Conservation (phyloP, 2,797 vertebrate genomes). For the Chiloscyllium punctatum region DNA sequence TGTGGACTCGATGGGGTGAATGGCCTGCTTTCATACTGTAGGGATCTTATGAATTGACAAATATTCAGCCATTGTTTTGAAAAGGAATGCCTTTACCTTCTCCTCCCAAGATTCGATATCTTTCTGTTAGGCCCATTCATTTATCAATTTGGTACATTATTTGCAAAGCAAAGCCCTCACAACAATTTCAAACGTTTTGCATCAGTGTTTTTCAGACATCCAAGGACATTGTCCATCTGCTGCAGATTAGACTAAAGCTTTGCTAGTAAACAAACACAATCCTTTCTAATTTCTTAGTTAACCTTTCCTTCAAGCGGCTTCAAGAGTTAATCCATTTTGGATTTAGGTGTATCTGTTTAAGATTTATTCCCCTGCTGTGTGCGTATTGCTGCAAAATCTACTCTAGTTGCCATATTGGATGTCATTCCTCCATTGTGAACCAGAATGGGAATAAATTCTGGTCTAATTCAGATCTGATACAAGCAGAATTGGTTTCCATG, state of each 20-base stretch:
- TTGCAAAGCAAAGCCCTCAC: neutral
- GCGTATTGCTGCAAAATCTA: no score
- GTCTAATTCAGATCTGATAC: neutral
- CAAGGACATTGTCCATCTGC: neutral
- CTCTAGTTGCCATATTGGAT: neutral
- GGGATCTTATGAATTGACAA: no score
- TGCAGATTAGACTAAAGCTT: neutral
- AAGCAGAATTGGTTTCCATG: neutral
- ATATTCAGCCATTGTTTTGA: no score
- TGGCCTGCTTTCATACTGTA: no score
- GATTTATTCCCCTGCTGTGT: neutral
- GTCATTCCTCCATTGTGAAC: neutral
- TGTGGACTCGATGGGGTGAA: no score
- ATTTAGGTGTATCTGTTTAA: neutral
- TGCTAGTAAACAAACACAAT: neutral
- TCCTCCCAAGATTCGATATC: neutral
- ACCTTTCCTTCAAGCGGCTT: neutral
- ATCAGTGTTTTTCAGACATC: neutral
- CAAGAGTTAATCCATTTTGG: neutral
- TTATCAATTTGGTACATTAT: neutral
- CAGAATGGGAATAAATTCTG: neutral
- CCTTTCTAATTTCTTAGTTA: neutral
- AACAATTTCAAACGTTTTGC: neutral
- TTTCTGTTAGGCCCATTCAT: neutral
- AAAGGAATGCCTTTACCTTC: neutral